phyloP scores from a whole-genome alignment of 2,888 invertebrate genomes.

The Amblyjoppa proteus region DNA sequence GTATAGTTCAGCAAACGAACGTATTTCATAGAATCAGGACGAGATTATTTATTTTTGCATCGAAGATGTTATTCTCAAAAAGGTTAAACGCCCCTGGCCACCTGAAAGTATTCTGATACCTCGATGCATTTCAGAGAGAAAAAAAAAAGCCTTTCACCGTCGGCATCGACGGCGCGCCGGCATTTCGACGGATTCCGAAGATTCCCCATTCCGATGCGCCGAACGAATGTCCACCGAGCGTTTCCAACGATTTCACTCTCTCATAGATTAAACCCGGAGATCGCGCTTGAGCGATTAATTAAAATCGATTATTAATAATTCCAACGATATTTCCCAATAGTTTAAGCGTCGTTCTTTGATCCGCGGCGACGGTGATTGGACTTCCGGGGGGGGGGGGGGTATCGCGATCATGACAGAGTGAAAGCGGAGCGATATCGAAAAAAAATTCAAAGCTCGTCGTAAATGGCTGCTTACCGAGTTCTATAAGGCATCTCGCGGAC shows the following conservation, averaged over 20 bases:
- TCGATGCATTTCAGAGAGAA: not conserved
- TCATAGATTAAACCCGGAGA: not conserved
- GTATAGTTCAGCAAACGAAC: no score
- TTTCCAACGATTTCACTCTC: not conserved
- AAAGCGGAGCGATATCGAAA: slow-evolving; percentile 11
- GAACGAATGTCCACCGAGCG: not conserved
- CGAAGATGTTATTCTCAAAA: not conserved
- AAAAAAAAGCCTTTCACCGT: slow-evolving; percentile 6
- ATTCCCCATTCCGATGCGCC: not conserved
- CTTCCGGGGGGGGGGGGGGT: not conserved
- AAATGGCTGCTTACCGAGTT: slow-evolving; percentile 2
- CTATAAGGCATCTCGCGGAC: slow-evolving; percentile 6
- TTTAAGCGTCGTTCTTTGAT: slow-evolving; percentile 1
- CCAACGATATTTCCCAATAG: slow-evolving; percentile 10
- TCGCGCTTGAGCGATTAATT: slow-evolving; percentile 5
- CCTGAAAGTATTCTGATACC: not conserved
- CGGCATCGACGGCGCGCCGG: not conserved
- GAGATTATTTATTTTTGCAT: not conserved
- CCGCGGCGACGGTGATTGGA: slow-evolving; percentile 21
- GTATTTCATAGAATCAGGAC: no score
- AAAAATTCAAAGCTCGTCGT: slow-evolving; percentile 17
- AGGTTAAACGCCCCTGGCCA: not conserved
- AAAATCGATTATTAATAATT: slow-evolving; percentile 44
- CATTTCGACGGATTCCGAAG: not conserved
- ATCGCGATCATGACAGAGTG: slow-evolving; percentile 23